phyloP scores from a whole-genome alignment of 2,797 vertebrate species.

The Halcyon badia region DNA sequence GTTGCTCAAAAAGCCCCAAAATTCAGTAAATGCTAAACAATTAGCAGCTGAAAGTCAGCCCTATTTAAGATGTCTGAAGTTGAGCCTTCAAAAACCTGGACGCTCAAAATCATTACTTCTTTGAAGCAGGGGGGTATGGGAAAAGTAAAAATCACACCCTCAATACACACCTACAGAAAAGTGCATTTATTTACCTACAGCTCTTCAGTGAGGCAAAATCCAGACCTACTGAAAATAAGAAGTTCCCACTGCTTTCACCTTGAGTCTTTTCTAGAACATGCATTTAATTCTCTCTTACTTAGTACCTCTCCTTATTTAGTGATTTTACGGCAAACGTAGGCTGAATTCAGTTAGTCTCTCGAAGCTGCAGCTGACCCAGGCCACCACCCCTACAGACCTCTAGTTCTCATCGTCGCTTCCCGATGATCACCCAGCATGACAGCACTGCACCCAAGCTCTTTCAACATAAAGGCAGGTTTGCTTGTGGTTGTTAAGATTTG shows the following conservation, averaged over 20 bases:
- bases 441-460: neutral
- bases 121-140: neutral
- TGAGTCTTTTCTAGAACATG: neutral
- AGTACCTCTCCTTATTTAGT: neutral
- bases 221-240: neutral
- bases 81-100: neutral
- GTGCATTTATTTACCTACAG: neutral
- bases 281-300: neutral
- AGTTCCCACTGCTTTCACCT: neutral
- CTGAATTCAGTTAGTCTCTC: neutral
- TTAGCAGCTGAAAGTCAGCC: neutral
- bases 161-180: neutral
- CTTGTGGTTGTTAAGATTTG: neutral
- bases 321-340: neutral
- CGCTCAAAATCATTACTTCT: neutral
- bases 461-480: neutral
- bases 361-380: slow-evolving; percentile 17
- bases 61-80: neutral
- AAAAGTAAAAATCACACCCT: neutral
- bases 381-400: neutral
- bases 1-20: slow-evolving; percentile 14
- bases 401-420: neutral
- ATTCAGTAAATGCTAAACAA: neutral
- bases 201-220: neutral
- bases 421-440: neutral